These are phyloP conservation scores for Trachymyrmex cornetzi DNA, from an alignment of 1,140 invertebrate genomes.

Conservation along the genomic window DNA sequence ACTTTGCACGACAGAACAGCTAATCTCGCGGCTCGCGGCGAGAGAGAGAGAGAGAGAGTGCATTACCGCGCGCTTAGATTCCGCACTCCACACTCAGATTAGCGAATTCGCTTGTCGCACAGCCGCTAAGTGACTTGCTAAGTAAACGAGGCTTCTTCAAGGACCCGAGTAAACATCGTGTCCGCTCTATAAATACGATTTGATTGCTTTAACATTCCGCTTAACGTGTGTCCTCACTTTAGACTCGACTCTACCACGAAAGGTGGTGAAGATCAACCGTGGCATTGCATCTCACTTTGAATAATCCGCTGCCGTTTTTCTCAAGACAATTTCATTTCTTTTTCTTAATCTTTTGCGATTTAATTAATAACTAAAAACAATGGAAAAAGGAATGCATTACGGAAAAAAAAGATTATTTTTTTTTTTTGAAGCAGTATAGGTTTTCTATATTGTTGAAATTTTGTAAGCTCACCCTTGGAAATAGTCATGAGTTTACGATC, in stretches of 20 bases:
- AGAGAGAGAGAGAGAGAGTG: no score
- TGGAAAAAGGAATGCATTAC: neutral
- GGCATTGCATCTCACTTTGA: conserved; percentile 20
- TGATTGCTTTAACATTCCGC: conserved; percentile 53
- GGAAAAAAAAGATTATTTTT: neutral
- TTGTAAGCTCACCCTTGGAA: neutral
- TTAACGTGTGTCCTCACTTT: conserved; percentile 61
- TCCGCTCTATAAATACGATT: conserved; percentile 68
- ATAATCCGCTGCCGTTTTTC: neutral
- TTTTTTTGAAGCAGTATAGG: neutral
- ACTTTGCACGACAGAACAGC: conserved; percentile 56
- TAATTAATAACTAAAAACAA: neutral
- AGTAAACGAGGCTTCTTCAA: conserved; percentile 71
- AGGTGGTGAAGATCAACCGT: neutral
- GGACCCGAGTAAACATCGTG: conserved; percentile 71
- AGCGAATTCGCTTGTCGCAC: conserved; percentile 71
- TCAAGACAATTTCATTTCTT: neutral
- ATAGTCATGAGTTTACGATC: neutral
- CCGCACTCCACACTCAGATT: conserved; percentile 67
- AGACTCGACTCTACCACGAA: neutral
- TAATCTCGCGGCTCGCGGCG: conserved; percentile 72
- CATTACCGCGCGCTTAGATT: conserved; percentile 73
- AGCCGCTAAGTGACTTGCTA: conserved; percentile 73
- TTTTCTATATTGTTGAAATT: conserved; percentile 19
- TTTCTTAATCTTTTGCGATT: neutral